Percentiles rank a stretch among this genome's conserved stretches.
These are phyloP conservation scores for Osmerus eperlanus DNA, from an alignment of 2,113 vertebrate species.

Conservation along the genomic window DNA sequence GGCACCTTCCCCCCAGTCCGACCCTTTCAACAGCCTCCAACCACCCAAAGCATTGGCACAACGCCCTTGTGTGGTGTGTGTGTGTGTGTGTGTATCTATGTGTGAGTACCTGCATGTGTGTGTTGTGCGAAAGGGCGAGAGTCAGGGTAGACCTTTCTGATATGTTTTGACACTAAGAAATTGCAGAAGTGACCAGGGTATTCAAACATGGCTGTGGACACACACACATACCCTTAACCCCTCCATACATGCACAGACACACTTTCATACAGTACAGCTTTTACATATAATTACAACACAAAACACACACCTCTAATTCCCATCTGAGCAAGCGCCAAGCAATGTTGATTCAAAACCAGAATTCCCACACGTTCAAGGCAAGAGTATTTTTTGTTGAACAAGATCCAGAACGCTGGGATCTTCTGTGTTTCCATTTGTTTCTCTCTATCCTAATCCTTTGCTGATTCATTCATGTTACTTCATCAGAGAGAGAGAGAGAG, in stretches of 20 bases:
- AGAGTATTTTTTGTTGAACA: conserved; percentile 55
- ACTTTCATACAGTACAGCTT: not conserved
- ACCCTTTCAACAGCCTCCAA: conserved; percentile 73
- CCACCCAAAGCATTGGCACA: conserved; percentile 70
- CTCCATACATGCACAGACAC: not conserved
- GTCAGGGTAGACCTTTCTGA: conserved; percentile 71
- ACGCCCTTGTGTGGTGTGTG: conserved; percentile 45
- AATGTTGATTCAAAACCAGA: conserved; percentile 55
- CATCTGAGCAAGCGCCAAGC: conserved; percentile 39
- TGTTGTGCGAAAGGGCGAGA: conserved; percentile 52
- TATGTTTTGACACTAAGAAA: conserved; percentile 75
- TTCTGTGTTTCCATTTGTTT: conserved; percentile 63
- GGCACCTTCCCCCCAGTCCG: conserved; percentile 68
- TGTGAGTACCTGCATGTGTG: conserved; percentile 11
- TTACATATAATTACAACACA: too few relatives aligned
- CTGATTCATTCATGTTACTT: conserved; percentile 64
- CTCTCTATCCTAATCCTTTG: conserved; percentile 53
- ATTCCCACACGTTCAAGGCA: conserved; percentile 44
- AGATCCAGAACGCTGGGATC: conserved; percentile 63
- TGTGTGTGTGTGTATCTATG: conserved; percentile 19
- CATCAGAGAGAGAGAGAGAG: not conserved
- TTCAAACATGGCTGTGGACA: conserved; percentile 63
- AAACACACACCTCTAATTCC: too few relatives aligned
- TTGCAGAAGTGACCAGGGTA: conserved; percentile 73
- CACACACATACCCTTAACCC: conserved; percentile 10